Evolutionary conservation across 2,113 vertebrate species (phyloP), one percentile per base, ranked within the genome.

Genomic region (Corapipo altera): DNA sequence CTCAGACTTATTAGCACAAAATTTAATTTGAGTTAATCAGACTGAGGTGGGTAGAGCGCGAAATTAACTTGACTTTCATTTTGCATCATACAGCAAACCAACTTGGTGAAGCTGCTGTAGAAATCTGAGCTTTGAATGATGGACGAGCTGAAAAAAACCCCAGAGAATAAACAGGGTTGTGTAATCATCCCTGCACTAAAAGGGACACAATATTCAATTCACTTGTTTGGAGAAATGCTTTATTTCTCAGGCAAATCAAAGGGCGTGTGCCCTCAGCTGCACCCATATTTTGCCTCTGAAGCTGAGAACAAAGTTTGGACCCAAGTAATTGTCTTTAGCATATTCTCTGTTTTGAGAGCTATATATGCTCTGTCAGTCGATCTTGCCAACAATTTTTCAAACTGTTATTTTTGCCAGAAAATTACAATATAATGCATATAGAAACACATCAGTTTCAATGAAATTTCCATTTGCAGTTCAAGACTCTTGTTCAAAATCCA

Each of bases 31-130:
- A 15, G 18, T 66, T 97, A 92, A 93, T 85, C 88, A 96, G 88
- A 81, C 75, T 85, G 95, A 95, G 93, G 92, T 95, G 95, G 70
- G 79, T 73, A 91, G 84, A 97, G 95, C 88, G 67, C 65, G 67
- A 97, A 97, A 97, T 97, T 97, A 97, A 95, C 88, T 93, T 95
- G 88, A 97, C 93, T 96, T 94, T 94, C 75, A 90, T 90, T 97
- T 91, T 88, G 75, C 58, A 65, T 93, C 17, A 1, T 93, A 93
- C 44, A 73, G 87, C 66, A 95, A 96, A 64, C 44, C 33, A 30
- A 9, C 72, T 92, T 88, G 67, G 58, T 76, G 91, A 62, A 90
- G 91, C 95, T 58, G 15, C 39, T 28, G 21, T 32, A 89, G 92
- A 72, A 91, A 92, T 85, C 71, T 49, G 78, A 95, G 39, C 78